Percentiles rank a stretch among this genome's conserved stretches.
Conservation (phyloP, 2,888 invertebrate species). For the Parnassius apollo region DNA sequence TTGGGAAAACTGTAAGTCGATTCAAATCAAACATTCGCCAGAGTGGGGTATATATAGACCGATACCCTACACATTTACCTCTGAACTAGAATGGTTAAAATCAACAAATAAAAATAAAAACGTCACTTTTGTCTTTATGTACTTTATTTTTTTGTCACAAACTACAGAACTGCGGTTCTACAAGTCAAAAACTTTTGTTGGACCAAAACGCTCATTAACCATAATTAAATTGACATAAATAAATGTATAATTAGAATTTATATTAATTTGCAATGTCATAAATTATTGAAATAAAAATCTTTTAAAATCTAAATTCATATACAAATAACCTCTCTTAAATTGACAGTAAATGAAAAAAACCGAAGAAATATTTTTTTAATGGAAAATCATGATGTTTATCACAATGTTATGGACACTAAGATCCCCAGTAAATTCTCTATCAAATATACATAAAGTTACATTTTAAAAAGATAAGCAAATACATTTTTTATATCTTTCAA, state of each 20-base stretch:
- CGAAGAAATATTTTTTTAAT: conserved; percentile 67
- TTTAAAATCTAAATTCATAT: conserved; percentile 75
- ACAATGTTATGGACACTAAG: conserved; percentile 77
- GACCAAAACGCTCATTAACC: conserved; percentile 73
- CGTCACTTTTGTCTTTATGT: conserved; percentile 53
- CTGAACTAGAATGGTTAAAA: not conserved
- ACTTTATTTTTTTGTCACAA: conserved; percentile 77
- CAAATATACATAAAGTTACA: conserved; percentile 79
- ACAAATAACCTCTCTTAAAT: conserved; percentile 77
- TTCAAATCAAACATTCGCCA: too few species aligned
- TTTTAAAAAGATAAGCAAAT: conserved; percentile 61
- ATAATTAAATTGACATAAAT: conserved; percentile 66
- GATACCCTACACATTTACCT: too few species aligned
- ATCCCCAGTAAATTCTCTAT: conserved; percentile 71
- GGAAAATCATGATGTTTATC: conserved; percentile 78
- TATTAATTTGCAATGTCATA: conserved; percentile 61
- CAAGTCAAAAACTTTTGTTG: conserved; percentile 67
- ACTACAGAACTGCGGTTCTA: conserved; percentile 78
- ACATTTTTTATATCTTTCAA: conserved; percentile 56
- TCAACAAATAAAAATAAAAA: conserved; percentile 38
- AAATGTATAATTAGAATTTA: conserved; percentile 64
- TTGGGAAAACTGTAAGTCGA: too few species aligned
- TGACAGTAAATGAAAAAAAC: conserved; percentile 68
- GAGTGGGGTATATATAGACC: too few species aligned
- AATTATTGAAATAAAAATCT: conserved; percentile 68